phyloP scores from a whole-genome alignment of 2,113 vertebrate genomes.

The Eulemur macaco region DNA sequence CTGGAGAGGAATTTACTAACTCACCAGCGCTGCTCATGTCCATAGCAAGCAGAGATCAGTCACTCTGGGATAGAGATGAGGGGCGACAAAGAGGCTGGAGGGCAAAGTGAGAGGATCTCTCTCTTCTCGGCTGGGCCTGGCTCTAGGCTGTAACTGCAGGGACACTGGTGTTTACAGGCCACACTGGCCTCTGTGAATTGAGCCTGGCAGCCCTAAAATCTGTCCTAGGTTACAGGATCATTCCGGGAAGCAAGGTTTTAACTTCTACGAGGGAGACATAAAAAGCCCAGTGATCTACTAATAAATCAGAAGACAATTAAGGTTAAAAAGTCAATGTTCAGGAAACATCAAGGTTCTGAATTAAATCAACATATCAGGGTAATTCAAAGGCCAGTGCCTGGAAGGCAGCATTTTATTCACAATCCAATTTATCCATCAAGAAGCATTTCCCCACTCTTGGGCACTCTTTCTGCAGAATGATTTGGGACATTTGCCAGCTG shows the following conservation, averaged over 20 bases:
- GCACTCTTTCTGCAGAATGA: background rate
- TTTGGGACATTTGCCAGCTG: slow-evolving; percentile 57
- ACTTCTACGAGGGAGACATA: slow-evolving; percentile 50
- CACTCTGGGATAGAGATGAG: background rate
- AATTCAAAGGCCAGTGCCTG: slow-evolving; percentile 74
- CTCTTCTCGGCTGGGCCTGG: background rate
- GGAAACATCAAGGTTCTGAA: slow-evolving; percentile 73
- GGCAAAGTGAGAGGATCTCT: background rate
- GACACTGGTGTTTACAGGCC: background rate
- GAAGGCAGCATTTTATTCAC: slow-evolving; percentile 73
- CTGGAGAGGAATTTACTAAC: background rate
- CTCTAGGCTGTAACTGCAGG: background rate
- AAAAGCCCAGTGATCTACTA: slow-evolving; percentile 55
- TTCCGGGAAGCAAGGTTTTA: slow-evolving; percentile 60
- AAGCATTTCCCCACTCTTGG: background rate
- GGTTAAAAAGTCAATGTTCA: slow-evolving; percentile 74
- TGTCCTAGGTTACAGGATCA: background rate
- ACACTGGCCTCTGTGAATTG: background rate
- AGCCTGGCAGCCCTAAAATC: background rate
- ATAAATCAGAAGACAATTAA: slow-evolving; percentile 77
- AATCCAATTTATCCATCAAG: slow-evolving; percentile 69
- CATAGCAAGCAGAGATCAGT: background rate
- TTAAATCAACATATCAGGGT: slow-evolving; percentile 76
- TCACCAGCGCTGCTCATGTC: background rate
- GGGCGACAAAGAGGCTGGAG: background rate